Evolutionary conservation across 2,888 invertebrate species (phyloP).

Genomic region (Matsumyia berberina): DNA sequence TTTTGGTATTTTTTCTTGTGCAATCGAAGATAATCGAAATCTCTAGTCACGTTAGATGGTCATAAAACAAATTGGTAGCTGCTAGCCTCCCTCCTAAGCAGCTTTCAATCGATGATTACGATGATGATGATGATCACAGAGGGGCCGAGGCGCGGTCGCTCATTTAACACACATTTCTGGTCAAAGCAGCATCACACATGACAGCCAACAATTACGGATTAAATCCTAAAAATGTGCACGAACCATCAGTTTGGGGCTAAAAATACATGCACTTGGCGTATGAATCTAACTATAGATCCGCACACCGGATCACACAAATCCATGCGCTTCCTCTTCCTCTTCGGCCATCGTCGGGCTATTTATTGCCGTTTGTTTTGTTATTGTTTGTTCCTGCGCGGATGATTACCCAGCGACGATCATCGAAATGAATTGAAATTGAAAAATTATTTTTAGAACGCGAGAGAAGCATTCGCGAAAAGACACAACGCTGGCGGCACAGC

Average conservation of each 20-base stretch:
- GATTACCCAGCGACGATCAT: not conserved
- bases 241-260: constrained; percentile 41
- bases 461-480: constrained; percentile 41
- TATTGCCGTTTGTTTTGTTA: constrained; percentile 48
- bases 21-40: constrained; percentile 46
- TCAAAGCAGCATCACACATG: constrained; percentile 32
- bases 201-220: constrained; percentile 59
- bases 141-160: not conserved
- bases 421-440: constrained; percentile 52
- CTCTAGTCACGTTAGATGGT: constrained; percentile 58
- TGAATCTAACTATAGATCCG: constrained; percentile 66
- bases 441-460: constrained; percentile 58
- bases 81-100: not conserved
- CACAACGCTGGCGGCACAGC: not conserved
- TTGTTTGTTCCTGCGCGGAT: constrained; percentile 47
- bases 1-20: constrained; percentile 27
- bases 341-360: constrained; percentile 26
- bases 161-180: constrained; percentile 4
- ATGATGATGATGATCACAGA: constrained; percentile 31
- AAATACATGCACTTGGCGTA: constrained; percentile 74
- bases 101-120: constrained; percentile 38
- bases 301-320: constrained; percentile 8
- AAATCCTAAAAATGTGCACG: constrained; percentile 45
- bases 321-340: constrained; percentile 41
- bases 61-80: constrained; percentile 34